These are phyloP conservation scores for Gymnocheta viridis DNA, from an alignment of 2,888 invertebrate species.

Conservation along the genomic window DNA sequence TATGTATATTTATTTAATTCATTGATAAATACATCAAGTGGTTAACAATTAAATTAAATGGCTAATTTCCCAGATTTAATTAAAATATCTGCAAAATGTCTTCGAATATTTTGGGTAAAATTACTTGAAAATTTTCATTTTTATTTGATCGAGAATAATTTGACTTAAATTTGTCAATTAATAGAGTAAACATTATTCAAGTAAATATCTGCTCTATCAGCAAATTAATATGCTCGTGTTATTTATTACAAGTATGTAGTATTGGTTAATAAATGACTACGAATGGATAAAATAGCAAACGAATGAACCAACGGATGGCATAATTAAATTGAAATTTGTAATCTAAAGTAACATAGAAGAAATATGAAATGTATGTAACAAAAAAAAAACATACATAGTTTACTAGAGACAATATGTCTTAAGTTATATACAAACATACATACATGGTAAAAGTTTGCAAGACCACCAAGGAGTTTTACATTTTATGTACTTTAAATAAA, in stretches of 20 bases:
- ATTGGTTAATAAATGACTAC: slow-evolving; percentile 22
- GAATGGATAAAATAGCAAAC: slow-evolving; percentile 22
- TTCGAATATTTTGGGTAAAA: too few relatives aligned
- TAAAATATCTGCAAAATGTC: too few relatives aligned
- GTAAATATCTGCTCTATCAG: not conserved
- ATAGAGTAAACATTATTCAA: too few relatives aligned
- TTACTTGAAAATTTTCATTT: too few relatives aligned
- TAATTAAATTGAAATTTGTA: slow-evolving; percentile 66
- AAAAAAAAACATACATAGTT: slow-evolving; percentile 2
- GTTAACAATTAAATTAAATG: too few relatives aligned
- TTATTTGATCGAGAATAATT: too few relatives aligned
- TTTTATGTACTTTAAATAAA: not conserved
- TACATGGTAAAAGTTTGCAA: not conserved
- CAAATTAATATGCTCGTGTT: not conserved
- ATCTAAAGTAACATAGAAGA: slow-evolving; percentile 27
- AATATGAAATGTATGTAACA: not conserved
- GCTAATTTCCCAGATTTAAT: too few relatives aligned
- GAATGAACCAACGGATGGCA: slow-evolving; percentile 55
- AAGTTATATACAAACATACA: not conserved
- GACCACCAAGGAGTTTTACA: slow-evolving; percentile 39
- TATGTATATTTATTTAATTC: too few relatives aligned
- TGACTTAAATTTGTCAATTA: too few relatives aligned
- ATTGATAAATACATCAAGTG: too few relatives aligned
- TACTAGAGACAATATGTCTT: slow-evolving; percentile 45
- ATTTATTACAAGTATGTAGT: not conserved